Conservation (phyloP, 37 sponge, comb jelly and placozoan genomes). For the Tethya wilhelma region DNA sequence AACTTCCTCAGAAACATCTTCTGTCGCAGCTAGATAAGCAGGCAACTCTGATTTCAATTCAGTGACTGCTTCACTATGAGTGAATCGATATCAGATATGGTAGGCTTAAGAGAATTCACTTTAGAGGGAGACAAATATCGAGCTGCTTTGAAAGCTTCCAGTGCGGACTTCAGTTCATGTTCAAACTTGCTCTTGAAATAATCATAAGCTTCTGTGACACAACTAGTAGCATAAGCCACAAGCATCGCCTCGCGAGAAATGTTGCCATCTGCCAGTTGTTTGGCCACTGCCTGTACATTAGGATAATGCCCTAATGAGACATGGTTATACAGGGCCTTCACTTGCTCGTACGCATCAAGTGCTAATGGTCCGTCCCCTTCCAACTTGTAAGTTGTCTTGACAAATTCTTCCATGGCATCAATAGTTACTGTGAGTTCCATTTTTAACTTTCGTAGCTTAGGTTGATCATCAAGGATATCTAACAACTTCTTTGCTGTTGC, state of each 20-base stretch:
- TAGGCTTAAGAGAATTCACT: neutral
- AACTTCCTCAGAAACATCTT: neutral
- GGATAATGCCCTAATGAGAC: neutral
- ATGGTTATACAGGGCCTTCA: too few relatives aligned
- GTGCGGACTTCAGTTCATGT: neutral
- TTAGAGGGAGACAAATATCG: conserved; percentile 1
- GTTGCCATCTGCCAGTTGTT: neutral
- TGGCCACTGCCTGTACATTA: neutral
- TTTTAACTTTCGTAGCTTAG: neutral
- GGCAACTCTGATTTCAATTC: conserved; percentile 18
- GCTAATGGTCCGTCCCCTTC: conserved; percentile 23
- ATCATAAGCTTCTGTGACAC: neutral
- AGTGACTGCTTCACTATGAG: neutral
- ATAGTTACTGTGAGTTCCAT: neutral
- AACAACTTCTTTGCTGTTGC: neutral
- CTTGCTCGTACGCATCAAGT: too few relatives aligned
- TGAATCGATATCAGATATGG: conserved; percentile 3
- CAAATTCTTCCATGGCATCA: conserved; percentile 5
- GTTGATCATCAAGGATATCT: neutral
- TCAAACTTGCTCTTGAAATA: conserved; percentile 13
- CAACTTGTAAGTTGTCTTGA: conserved; percentile 24
- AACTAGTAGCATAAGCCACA: neutral
- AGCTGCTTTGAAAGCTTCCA: conserved; percentile 19
- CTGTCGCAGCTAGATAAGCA: conserved; percentile 23
- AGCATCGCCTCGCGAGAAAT: neutral